phyloP scores from a whole-genome alignment of 64 coral and sea anemone species.

The Dendronephthya gigantea region DNA sequence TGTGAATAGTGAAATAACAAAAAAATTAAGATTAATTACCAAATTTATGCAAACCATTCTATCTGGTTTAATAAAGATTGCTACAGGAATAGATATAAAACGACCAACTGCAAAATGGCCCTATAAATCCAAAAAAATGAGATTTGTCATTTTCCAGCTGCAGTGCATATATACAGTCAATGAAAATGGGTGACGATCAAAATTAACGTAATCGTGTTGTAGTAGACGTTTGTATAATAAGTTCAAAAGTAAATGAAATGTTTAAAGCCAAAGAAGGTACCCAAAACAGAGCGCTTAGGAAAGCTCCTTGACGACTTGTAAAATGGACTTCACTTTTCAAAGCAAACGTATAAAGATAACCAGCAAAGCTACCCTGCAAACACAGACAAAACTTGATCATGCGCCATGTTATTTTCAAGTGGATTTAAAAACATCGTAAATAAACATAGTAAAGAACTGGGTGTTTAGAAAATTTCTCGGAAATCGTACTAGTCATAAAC shows the following conservation, averaged over 20 bases:
- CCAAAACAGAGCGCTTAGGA: slow-evolving; percentile 65
- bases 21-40: slow-evolving; percentile 45
- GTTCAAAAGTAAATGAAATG: too few relatives aligned
- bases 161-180: too few relatives aligned
- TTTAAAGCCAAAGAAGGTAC: too few relatives aligned
- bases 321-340: slow-evolving; percentile 60
- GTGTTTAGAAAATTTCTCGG: too few relatives aligned
- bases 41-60: slow-evolving; percentile 87
- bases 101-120: slow-evolving; percentile 70
- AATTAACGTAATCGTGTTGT: too few relatives aligned
- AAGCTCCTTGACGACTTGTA: slow-evolving; percentile 39
- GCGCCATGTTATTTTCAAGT: neutral
- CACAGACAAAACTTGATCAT: neutral
- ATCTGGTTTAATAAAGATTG: slow-evolving; percentile 76
- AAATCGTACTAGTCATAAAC: too few relatives aligned
- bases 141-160: too few relatives aligned
- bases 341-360: slow-evolving; percentile 60
- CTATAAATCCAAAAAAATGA: slow-evolving; percentile 44
- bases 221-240: too few relatives aligned
- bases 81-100: slow-evolving; percentile 77
- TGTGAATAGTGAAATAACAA: neutral
- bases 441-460: neutral
- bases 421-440: too few relatives aligned
- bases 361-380: slow-evolving; percentile 43
- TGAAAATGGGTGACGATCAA: too few relatives aligned